Evolutionary conservation across 2,797 vertebrate species (phyloP).

Genomic region (Hypotaenidia philippensis): DNA sequence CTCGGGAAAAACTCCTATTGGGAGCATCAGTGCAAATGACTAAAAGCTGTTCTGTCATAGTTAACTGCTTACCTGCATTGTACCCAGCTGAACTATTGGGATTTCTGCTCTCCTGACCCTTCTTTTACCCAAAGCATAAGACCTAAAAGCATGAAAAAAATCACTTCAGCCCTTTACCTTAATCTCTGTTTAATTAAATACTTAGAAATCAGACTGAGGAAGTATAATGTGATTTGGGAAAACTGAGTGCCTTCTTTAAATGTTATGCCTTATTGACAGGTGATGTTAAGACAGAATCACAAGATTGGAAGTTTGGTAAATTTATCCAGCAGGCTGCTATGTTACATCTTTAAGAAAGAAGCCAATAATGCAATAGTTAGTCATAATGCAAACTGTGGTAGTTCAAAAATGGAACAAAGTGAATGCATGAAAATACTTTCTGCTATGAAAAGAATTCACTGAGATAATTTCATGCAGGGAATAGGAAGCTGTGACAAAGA

Average conservation of each 20-base stretch:
- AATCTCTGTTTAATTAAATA: background rate
- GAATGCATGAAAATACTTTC: background rate
- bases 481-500: background rate
- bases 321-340: background rate
- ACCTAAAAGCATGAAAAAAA: background rate
- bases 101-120: background rate
- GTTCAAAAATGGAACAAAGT: background rate
- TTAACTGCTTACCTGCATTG: background rate
- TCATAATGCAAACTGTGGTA: fast-evolving
- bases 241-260: background rate
- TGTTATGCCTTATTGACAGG: background rate
- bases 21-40: background rate
- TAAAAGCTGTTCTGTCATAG: background rate
- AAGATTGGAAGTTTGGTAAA: background rate
- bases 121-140: background rate
- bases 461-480: background rate
- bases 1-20: background rate
- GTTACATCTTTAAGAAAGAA: background rate
- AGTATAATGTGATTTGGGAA: background rate
- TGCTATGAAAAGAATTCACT: background rate
- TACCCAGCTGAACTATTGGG: background rate
- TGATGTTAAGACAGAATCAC: background rate
- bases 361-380: background rate
- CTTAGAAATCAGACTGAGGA: background rate
- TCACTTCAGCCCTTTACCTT: background rate